Evolutionary conservation across 2,113 vertebrate genomes (phyloP).

Genomic region (Setophaga petechia): DNA sequence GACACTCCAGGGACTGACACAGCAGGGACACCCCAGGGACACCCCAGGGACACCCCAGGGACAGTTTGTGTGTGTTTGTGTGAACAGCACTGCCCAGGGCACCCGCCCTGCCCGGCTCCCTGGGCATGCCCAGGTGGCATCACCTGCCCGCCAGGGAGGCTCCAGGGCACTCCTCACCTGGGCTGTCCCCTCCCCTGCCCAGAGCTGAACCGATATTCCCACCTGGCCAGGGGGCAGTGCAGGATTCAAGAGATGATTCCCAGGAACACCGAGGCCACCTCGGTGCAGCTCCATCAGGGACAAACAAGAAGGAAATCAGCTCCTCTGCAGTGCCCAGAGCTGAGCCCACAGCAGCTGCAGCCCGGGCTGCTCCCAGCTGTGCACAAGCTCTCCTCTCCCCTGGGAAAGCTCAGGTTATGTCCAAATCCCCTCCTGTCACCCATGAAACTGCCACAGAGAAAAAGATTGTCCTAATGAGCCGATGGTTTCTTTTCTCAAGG

Average conservation of each 20-base stretch:
- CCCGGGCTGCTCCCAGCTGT: fast-evolving
- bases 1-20: no score
- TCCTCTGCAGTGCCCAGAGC: background rate
- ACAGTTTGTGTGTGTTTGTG: background rate
- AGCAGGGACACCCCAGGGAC: background rate
- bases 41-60: background rate
- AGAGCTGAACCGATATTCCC: background rate
- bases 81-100: background rate
- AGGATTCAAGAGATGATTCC: background rate
- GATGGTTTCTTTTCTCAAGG: background rate
- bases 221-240: fast-evolving
- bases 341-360: background rate
- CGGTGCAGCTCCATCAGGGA: background rate
- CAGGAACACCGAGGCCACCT: background rate
- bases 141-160: fast-evolving
- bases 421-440: background rate
- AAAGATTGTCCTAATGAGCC: background rate
- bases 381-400: background rate
- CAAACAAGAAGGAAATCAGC: fast-evolving
- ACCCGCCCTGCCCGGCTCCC: no score
- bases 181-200: fast-evolving
- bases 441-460: background rate
- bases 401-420: fast-evolving
- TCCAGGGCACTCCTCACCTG: fast-evolving
- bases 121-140: background rate